Base-by-base conservation (phyloP, 2,113 vertebrate genomes). In the Pungitius pungitius region DNA sequence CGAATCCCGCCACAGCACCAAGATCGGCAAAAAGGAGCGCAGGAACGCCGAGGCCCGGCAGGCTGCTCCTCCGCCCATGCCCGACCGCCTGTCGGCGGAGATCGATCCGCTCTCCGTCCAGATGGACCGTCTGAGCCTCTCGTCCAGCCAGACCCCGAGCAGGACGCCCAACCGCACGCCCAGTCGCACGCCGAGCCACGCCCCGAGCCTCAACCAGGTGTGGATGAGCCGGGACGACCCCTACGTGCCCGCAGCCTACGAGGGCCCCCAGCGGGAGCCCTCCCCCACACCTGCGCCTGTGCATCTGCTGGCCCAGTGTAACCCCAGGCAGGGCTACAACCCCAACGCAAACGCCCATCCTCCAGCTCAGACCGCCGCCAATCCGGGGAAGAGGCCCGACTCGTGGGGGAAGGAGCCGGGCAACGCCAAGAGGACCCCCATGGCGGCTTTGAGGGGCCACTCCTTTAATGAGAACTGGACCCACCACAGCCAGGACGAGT, bases 191-290 rank as follows among this genome's bases (percentile, higher is more conserved):
- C 92, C 93, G 0, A 93, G 92, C 80, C 92, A 91, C 10, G 96
- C 96, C 0, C 96, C 97, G 0, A 98, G 96, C 88, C 94, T 99
- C 84, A 97, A 96, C 88, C 94, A 95, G 43, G 88, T 97, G 52
- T 99, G 98, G 98, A 95, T 96, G 91, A 97, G 95, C 92, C 91
- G 96, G 59, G 97, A 99, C 0, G 96, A 99, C 85, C 94, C 96
- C 39, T 98, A 96, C 49, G 94, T 96, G 12, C 80, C 92, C 62
- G 82, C 81, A 37, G 76, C 75, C 35, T 98, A 96, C 0, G 96
- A 97, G 90, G 93, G 95, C 64, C 94, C 96, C 64, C 90, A 89
- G 75, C 86, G 70, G 69, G 93, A 93, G 60, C 81, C 92, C 14
- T 92, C 93, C 39, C 88, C 92, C 2, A 80, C 95, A 6, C 95